Evolutionary conservation across 35 echinoderm and acorn worm species (phyloP), one percentile per base, ranked within the genome.

Genomic region (Ophioderma brevispina): DNA sequence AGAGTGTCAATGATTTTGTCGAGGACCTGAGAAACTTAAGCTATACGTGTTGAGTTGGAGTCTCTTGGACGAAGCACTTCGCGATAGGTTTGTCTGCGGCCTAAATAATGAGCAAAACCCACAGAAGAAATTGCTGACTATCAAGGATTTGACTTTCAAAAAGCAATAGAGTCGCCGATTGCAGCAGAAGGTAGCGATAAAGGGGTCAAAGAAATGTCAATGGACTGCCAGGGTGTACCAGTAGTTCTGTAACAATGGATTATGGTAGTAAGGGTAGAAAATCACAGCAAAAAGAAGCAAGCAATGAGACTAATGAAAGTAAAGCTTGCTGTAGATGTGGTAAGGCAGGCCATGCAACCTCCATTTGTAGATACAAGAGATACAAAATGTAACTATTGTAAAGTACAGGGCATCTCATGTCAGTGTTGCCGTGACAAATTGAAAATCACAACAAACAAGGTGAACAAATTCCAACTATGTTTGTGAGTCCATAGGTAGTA

Each of bases 81-180:
- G 85, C 0, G 85, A 87, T 39, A 17, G 75, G 18, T 78, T 87
- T 14, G 85, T 87, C 35, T 87, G 85, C 43, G 75, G 85, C 30
- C 23, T 87, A 4, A 13, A n/a, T 31, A 28, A 39, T 43, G 38
- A 77, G 8, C 35, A 40, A n/a, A 78, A 41, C 25, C n/a, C n/a
- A n/a, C 85, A 87, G 46, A 36, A 33, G 36, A 33, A 87, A 38
- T 38, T 87, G n/a, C 75, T 87, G 13, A 87, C 85, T 13, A 77
- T 38, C 4, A 43, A 64, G 79, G 14, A 81, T 40, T 0, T 79
- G 86, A 46, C n/a, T 35, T 52, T 52, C 33, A 31, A 64, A 39
- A 39, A 13, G 39, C 76, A 42, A 6, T 32, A 42, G 81, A 43
- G 33, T 32, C 31, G 11, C 13, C 39, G 25, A 25, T 46, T 49